Base-by-base conservation (phyloP, 2,797 vertebrate genomes). In the Pithecia hirsuta region DNA sequence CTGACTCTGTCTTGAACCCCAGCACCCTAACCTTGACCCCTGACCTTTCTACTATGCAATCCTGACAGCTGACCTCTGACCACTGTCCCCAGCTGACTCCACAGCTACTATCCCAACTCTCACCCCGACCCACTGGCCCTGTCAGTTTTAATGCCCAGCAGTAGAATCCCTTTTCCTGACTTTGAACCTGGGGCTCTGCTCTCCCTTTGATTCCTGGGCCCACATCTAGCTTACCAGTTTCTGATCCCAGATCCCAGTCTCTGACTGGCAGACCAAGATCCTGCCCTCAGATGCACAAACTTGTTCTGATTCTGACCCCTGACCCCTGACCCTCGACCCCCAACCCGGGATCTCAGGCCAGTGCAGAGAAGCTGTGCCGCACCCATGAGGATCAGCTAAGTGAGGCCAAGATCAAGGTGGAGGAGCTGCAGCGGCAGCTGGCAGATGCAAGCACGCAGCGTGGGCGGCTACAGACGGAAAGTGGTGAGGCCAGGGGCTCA, bases 351-450 rank as follows among this genome's bases (percentile, higher is more conserved):
- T 33, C 84, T 89, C 98, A 99, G 99, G 99, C 99, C 72, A 99
- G 89, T 4, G 98, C 99, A 0, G 99, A 99, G 98, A 99, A 99
- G 98, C 98, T 99, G 96, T 99, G 99, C 84, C 99, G 99, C 41
- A 98, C 99, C 22, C 99, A 99, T 0, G 99, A 99, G 98, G 99
- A 99, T 96, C 99, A 99, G 97, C 98, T 99, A 98, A 99, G 98
- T 0, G 99, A 99, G 98, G 98, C 99, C 61, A 99, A 99, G 98
- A 98, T 98, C 98, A 99, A 99, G 88, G 99, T 98, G 33, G 99
- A 99, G 0, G 99, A 99, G 98, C 99, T 99, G 91, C 99, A 99
- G 98, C 98, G 99, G 5, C 99, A 99, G 93, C 98, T 99, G 97
- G 99, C 95, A 0, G 99, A 99, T 0, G 98, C 99, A 48, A 99